Evolutionary conservation across 2,888 invertebrate genomes (phyloP), one percentile per base, ranked within the genome.

Genomic region (Lithophane socia): DNA sequence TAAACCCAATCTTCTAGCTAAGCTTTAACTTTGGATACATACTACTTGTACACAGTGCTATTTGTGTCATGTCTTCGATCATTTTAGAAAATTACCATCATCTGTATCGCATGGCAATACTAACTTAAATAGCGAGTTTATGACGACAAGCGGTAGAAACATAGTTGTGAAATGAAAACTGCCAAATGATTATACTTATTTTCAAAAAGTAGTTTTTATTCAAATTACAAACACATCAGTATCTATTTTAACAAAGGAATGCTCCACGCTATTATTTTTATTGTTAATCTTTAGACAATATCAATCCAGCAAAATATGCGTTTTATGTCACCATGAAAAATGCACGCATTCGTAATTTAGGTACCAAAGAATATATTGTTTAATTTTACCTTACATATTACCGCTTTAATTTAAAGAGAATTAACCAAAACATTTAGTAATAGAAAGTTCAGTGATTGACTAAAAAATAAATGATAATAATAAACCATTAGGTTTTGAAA

Each of bases 131-230:
- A 60, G 21, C 21, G 24, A 63, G 52, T 52, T 54, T 21, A 49
- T 29, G 13, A 42, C 13, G 21, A 37, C 60, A 61, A 29, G 54
- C 44, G 24, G 37, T 60, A 83, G 75, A 44, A 70, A 58, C 63
- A 66, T 80, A 66, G 73, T 63, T 77, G 60, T 77, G 67, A 81
- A 70, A 74, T 69, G n/a, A 63, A 78, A 75, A 80, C 80, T 76
- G 67, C 72, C 72, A 80, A 77, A 77, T 80, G 80, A 66, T 67
- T 67, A 73, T 54, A n/a, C n/a, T n/a, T n/a, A 79, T 74, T 49
- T 54, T 49, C 42, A 67, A 54, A n/a, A 47, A 56, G 13, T 37
- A 80, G 29, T 64, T 65, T 65, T 54, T 60, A 58, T 58, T 71
- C 24, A 66, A 56, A 60, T 29, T 44, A 24, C n/a, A 49, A 49